Evolutionary conservation across 2,888 invertebrate genomes (phyloP), one percentile per base, ranked within the genome.

Genomic region (Apotomis capreana): DNA sequence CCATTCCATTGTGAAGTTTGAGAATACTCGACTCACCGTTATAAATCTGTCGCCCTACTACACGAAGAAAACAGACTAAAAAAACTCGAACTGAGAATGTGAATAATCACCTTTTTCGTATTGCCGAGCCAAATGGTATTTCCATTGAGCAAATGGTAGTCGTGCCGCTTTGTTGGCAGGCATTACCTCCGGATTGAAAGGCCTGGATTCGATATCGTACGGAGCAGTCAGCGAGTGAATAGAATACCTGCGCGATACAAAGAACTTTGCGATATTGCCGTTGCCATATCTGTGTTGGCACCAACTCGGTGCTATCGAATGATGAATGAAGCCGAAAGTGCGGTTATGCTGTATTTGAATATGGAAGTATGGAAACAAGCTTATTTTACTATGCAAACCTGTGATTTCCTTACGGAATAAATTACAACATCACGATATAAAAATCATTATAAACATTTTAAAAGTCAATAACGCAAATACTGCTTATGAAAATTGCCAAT

Each of bases 111-210:
- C 76, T 76, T 81, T 81, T 83, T 83, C 80, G 77, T 83, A 84
- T 82, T 77, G 82, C 81, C 83, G 83, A 79, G 81, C 82, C 82
- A 86, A 88, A 88, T 87, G 85, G 84, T 83, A 82, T 87, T 87
- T 85, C 85, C 81, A 87, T 86, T 84, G 83, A 84, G 83, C 79
- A 84, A 84, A 85, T 84, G 83, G 82, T 78, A 78, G 80, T 82
- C 85, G 87, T 84, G 82, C 81, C 83, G 84, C 86, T 85, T 89
- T 89, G 88, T 89, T 83, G 83, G 80, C 83, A 79, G 78, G 80
- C 74, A 81, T 83, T 83, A 83, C 80, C 76, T 78, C 74, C 79
- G 79, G 80, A 86, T 84, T 88, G 86, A 88, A 90, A 89, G 83
- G 84, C 80, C 81, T 84, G 82, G 81, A 84, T 87, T 83, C 85